Base-by-base conservation (phyloP, 2,113 vertebrate species). In the Pangasianodon hypophthalmus region DNA sequence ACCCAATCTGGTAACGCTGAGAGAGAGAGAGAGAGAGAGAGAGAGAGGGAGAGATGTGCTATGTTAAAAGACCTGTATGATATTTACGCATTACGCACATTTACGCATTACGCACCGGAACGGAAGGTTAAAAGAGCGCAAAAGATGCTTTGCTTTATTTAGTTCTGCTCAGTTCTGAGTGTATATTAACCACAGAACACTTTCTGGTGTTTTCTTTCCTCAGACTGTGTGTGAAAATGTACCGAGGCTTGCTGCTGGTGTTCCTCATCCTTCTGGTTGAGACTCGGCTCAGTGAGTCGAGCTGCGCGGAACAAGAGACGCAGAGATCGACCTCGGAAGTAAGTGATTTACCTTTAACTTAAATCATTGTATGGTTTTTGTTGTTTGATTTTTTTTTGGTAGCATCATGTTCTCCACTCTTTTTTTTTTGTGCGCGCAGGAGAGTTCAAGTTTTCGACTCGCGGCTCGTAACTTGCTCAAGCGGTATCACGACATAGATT, bases 401-500 rank as follows among this genome's bases (percentile, higher is more conserved):
- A 21, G n/a, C 8, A 41, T 80, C 11, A 32, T 80, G 16, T 37
- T 32, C 58, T 29, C 60, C 64, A 32, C 18, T 71, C 0, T 18
- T 11, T 16, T 26, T 48, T 13, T 52, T 89, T 50, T 83, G 10
- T 86, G 37, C 0, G 46, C 0, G n/a, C 93, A 95, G 95, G 95
- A 96, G 86, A 92, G 88, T 62, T 67, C 44, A 44, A 94, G 92
- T 84, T 91, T 95, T 79, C 94, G 95, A n/a, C 95, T 91, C 60
- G 88, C 96, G n/a, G 94, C 97, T 82, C 93, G 94, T 0, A 95
- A 94, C 6, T 91, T 97, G 90, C 92, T 97, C 75, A 97, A 95
- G 94, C 93, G 95, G 69, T 96, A 96, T 24, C 95, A 95, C 86
- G 95, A 97, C 4, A 92, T 96, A 92, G 97, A 97, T 90, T 97